These are phyloP conservation scores for Stratiomys singularior DNA, from an alignment of 2,888 invertebrate species.

Conservation along the genomic window DNA sequence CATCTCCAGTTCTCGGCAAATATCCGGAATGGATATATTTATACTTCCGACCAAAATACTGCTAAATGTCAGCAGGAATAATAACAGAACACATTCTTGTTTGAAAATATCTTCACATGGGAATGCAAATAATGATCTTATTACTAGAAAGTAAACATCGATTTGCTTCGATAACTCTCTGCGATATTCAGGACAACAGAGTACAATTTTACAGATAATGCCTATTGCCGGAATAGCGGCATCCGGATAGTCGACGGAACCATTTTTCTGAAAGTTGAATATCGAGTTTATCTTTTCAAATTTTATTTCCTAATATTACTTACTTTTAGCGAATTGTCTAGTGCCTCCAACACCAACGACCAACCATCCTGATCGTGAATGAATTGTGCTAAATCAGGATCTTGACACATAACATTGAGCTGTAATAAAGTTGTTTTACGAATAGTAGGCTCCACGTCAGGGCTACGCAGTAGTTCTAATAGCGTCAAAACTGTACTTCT, in stretches of 20 bases:
- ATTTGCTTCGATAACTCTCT: constrained; percentile 56
- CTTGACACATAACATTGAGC: constrained; percentile 60
- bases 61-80: constrained; percentile 59
- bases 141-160: constrained; percentile 57
- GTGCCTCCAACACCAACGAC: constrained; percentile 55
- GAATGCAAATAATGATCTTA: constrained; percentile 59
- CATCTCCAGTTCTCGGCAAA: constrained; percentile 54
- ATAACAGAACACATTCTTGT: constrained; percentile 57
- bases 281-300: neutral
- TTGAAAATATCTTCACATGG: constrained; percentile 57
- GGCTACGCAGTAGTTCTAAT: constrained; percentile 57
- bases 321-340: constrained; percentile 56
- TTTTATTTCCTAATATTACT: constrained; percentile 9
- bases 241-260: constrained; percentile 56
- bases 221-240: constrained; percentile 58
- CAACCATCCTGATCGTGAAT: constrained; percentile 56
- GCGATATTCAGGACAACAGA: constrained; percentile 57
- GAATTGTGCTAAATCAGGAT: constrained; percentile 55
- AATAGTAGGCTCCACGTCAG: constrained; percentile 59
- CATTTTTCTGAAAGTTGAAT: constrained; percentile 46
- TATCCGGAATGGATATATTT: constrained; percentile 55
- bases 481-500: constrained; percentile 53
- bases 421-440: constrained; percentile 61
- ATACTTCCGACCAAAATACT: constrained; percentile 52
- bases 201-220: constrained; percentile 58